Base-by-base conservation (phyloP, 2,797 vertebrate genomes). In the Paratrypauchen microcephalus region DNA sequence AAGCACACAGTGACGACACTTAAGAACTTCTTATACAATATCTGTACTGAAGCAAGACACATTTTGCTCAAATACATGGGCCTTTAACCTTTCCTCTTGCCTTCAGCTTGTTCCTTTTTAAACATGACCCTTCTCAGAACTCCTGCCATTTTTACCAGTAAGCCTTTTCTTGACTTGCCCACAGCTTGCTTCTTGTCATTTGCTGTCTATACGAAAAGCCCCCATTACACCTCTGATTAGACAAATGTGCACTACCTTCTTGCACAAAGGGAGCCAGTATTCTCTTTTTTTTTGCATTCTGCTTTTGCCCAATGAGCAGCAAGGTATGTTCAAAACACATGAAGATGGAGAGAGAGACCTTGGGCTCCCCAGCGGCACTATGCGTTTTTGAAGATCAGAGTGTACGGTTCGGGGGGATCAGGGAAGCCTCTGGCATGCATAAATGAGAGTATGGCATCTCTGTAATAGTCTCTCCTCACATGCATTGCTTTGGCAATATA, bases 371-470 rank as follows among this genome's bases (percentile, higher is more conserved):
- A 52, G 62, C 77, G 76, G 72, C 84, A 70, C 78, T 79, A 81
- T 71, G 78, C 81, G 81, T 84, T n/a, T n/a, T n/a, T n/a, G 77
- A 80, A 87, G 84, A 86, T 85, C 82, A 89, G 77, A 80, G 84
- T 83, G 63, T 69, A 16, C 45, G 78, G 82, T 70, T 65, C 70
- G 74, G 81, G 73, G 83, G 83, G 86, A 88, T 90, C 87, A 87
- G 79, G 60, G 72, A 68, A 81, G 83, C 77, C 83, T 79, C 73
- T 81, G 68, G 70, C 78, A 84, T 66, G 77, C 72, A 78, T 71
- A 73, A 77, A 86, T n/a, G 64, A 72, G 80, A 71, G 74, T 63
- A 6, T 64, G 47, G 52, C 70, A 72, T 61, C 64, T 28, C 32
- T n/a, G n/a, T 21, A 47, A 41, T 30, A 52, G 12, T 54, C 50